These are phyloP conservation scores for Drosophila birchii DNA, from an alignment of 2,888 invertebrate genomes.

Conservation along the genomic window DNA sequence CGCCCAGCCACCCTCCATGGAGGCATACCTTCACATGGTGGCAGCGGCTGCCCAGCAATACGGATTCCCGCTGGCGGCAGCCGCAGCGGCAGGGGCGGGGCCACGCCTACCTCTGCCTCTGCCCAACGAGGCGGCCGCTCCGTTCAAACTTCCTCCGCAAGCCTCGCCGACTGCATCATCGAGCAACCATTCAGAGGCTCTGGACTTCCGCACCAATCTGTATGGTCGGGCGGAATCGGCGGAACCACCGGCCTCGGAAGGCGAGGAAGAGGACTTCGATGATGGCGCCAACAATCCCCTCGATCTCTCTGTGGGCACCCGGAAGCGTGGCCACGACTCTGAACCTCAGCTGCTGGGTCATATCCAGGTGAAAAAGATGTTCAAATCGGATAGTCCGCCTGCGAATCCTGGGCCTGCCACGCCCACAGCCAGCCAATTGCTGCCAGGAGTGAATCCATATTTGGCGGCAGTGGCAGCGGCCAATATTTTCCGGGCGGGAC, in stretches of 20 bases:
- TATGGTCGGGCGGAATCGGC: constrained; percentile 86
- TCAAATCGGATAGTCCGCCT: constrained; percentile 81
- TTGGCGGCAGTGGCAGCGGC: constrained; percentile 92
- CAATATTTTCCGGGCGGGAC: constrained; percentile 90
- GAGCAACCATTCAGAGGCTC: constrained; percentile 87
- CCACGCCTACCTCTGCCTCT: constrained; percentile 85
- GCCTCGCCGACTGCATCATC: constrained; percentile 86
- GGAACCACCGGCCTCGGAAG: constrained; percentile 85
- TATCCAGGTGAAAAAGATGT: constrained; percentile 82
- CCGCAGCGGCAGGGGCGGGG: constrained; percentile 81
- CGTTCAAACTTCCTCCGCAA: constrained; percentile 83
- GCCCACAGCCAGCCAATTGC: constrained; percentile 89
- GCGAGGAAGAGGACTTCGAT: constrained; percentile 87
- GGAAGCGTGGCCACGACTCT: constrained; percentile 87
- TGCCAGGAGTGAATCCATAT: constrained; percentile 92
- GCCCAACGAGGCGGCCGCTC: constrained; percentile 88
- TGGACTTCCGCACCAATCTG: constrained; percentile 92
- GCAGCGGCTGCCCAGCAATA: constrained; percentile 91
- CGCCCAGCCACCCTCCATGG: constrained; percentile 91
- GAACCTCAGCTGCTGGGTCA: constrained; percentile 83
- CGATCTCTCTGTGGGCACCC: constrained; percentile 92
- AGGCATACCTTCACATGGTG: constrained; percentile 91
- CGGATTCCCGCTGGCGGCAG: constrained; percentile 89
- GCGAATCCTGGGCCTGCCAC: constrained; percentile 86
- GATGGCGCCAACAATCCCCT: constrained; percentile 88